Evolutionary conservation across 2,113 vertebrate species (phyloP), one percentile per base, ranked within the genome.

Genomic region (Zingel zingel): DNA sequence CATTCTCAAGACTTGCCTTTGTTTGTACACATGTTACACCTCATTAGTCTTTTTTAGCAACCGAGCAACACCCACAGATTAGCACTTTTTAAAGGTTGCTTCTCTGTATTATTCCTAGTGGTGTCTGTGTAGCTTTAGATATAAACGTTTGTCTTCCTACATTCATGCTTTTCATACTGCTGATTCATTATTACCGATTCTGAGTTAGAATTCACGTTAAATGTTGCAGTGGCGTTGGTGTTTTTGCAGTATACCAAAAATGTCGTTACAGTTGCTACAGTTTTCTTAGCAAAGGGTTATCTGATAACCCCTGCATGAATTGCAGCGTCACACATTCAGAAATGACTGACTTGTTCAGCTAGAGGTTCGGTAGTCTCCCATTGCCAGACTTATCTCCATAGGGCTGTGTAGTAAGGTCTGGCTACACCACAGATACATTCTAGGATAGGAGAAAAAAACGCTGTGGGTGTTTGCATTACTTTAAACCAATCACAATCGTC

Each of bases 21-120:
- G 5, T 63, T 80, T 77, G 57, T 13, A 48, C 25, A 74, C 36
- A 13, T 62, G 30, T 75, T 58, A 11, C 33, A 62, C 33, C 21
- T 30, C 16, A 16, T 64, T 0, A n/a, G 16, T 67, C 12, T 15
- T 58, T 74, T 54, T 30, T 5, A 25, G 13, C 27, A 15, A 45
- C 66, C n/a, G 12, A 50, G 25, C 27, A 68, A 53, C 67, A 69
- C 21, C 19, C 5, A 27, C 14, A 0, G 21, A 75, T 54, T 10
- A 43, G 4, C 59, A 33, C 43, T 33, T 68, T 63, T 33, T 30
- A 51, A 43, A 62, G 25, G 27, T 65, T 27, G 6, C 11, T 6
- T 54, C 14, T 81, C n/a, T 23, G 10, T 25, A 18, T 50, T 6
- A 36, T 9, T 63, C 21, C 25, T 27, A n/a, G 50, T 45, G 16